These are phyloP conservation scores for Austrolebias charrua DNA, from an alignment of 2,797 vertebrate species.

Conservation along the genomic window DNA sequence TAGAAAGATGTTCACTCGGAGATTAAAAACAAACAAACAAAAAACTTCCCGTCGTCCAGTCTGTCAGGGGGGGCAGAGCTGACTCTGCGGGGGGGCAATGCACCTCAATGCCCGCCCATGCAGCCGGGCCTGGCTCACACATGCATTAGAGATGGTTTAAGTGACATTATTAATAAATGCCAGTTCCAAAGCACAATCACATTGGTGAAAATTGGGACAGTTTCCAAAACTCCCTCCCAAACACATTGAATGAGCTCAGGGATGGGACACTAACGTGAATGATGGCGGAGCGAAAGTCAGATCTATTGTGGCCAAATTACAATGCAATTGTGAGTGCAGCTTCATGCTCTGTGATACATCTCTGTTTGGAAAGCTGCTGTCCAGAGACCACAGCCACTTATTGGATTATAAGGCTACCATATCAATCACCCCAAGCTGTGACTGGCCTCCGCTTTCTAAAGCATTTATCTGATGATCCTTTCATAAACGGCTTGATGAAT, in stretches of 20 bases:
- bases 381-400: constrained; percentile 57
- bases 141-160: constrained; percentile 32
- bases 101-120: no score
- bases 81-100: no score
- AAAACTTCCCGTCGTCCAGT: no score
- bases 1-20: no score
- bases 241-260: constrained; percentile 22
- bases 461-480: constrained; percentile 70
- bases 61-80: no score
- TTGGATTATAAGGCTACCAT: constrained; percentile 64
- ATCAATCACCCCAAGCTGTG: constrained; percentile 61
- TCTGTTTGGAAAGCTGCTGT: constrained; percentile 43
- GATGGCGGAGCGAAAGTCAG: constrained; percentile 14
- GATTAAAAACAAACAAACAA: no score
- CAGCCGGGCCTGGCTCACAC: no score
- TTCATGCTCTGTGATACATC: constrained; percentile 40
- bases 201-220: constrained; percentile 33
- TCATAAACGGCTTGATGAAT: constrained; percentile 71
- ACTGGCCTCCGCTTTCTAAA: constrained; percentile 61
- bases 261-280: constrained; percentile 1
- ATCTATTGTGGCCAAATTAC: constrained; percentile 30
- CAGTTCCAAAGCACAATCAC: constrained; percentile 30
- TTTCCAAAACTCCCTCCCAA: constrained; percentile 26
- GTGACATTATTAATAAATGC: constrained; percentile 57
- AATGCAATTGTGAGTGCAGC: constrained; percentile 14